Conservation (phyloP, 2,113 vertebrate genomes). For the Neotoma lepida region DNA sequence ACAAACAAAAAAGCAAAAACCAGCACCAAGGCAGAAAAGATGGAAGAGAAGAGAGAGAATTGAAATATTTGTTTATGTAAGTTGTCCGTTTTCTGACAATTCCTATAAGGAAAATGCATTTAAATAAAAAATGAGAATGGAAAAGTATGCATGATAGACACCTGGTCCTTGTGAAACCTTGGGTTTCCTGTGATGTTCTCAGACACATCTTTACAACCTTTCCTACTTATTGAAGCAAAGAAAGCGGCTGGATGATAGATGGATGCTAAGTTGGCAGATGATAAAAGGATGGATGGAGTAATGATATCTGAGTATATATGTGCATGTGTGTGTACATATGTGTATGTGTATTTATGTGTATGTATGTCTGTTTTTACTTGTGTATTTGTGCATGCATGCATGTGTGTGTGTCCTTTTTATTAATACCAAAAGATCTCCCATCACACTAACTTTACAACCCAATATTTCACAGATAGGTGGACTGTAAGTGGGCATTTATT, state of each 20-base stretch:
- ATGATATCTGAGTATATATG: background rate
- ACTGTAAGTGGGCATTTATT: background rate
- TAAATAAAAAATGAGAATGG: conserved; percentile 27
- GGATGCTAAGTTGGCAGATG: background rate
- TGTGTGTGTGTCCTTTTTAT: background rate
- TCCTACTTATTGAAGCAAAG: background rate
- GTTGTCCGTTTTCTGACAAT: background rate
- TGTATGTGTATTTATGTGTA: background rate
- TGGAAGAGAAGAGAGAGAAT: background rate
- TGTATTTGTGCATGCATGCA: background rate
- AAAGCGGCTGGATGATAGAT: background rate
- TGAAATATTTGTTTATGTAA: background rate
- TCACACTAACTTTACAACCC: background rate
- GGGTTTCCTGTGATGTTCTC: background rate
- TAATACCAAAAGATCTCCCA: background rate
- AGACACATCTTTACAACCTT: conserved; percentile 1
- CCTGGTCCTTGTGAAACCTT: background rate
- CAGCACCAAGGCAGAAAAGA: background rate
- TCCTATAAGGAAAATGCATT: background rate
- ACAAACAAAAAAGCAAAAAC: background rate
- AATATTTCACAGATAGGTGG: background rate
- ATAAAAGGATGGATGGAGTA: background rate
- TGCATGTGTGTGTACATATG: background rate
- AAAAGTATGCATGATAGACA: background rate
- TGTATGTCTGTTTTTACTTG: background rate